Base-by-base conservation (phyloP, 2,113 vertebrate species). In the Lichenostomus cassidix region DNA sequence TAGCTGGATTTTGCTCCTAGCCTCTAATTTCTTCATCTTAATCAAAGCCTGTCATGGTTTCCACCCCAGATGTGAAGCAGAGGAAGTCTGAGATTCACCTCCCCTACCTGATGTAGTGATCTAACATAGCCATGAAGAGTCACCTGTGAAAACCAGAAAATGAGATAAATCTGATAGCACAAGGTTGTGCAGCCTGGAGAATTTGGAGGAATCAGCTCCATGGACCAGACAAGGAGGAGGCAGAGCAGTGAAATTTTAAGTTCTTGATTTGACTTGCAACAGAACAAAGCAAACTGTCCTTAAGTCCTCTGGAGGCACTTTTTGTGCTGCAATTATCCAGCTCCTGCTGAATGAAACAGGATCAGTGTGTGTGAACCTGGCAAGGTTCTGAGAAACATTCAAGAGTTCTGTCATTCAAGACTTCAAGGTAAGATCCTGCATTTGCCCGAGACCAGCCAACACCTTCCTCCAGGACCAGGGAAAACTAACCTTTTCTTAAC, bases 1-100 rank as follows among this genome's bases (percentile, higher is more conserved):
- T 83, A 94, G 60, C 63, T 55, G 52, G 19, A 81, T 95, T 95
- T 94, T 70, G 88, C 44, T 87, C 83, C 71, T 92, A 73, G 44
- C 65, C 71, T 96, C 96, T 95, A 88, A 95, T 97, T 94, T 95
- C 68, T 94, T 89, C 31, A 58, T 93, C 50, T 97, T 90, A 79
- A 93, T 95, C 87, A 86, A 39, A 60, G 28, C 53, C 86, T 96
- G 62, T 87, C 83, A 87, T 70, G 31, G 60, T 42, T 84, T 82
- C 29, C 68, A 64, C 41, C 59, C 56, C 28, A 60, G 24, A 17
- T 56, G 65, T 37, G 49, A 95, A 92, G 29, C 83, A 79, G 15
- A 64, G 77, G 69, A 93, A 52, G 58, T 74, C 82, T 87, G 46
- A 78, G 39, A 63, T 60, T 47, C 67, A 83, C 49, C 52, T 95